phyloP scores from a whole-genome alignment of 2,113 vertebrate genomes.

The Vombatus ursinus region DNA sequence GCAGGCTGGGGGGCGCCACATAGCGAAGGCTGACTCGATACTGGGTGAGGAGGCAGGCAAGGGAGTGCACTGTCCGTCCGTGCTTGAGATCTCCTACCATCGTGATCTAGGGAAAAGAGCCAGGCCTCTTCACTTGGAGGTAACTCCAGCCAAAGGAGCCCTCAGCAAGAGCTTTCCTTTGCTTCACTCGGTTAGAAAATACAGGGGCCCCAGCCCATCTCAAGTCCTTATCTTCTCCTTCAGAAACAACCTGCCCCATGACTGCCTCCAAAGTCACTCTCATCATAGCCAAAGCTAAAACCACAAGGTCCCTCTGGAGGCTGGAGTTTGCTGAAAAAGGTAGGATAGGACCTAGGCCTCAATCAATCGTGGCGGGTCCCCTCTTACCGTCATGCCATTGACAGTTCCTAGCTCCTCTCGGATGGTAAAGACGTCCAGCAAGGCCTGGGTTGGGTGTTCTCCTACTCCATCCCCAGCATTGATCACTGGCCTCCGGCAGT shows the following conservation, averaged over 20 bases:
- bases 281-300: neutral
- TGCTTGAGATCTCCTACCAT: slow-evolving; percentile 99
- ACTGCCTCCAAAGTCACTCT: no score
- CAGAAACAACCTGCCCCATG: neutral
- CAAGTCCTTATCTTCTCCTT: fast-evolving
- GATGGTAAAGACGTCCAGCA: slow-evolving; percentile 98
- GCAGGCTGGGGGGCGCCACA: slow-evolving; percentile 91
- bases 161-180: neutral
- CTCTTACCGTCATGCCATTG: slow-evolving; percentile 96
- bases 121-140: neutral
- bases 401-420: slow-evolving; percentile 98
- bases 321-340: fast-evolving
- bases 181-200: neutral
- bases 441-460: slow-evolving; percentile 96
- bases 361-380: neutral
- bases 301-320: neutral
- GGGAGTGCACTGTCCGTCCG: slow-evolving; percentile 95
- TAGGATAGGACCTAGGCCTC: neutral
- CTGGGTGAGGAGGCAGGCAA: slow-evolving; percentile 95
- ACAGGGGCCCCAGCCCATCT: neutral
- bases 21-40: slow-evolving; percentile 96
- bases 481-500: slow-evolving; percentile 95
- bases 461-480: slow-evolving; percentile 97
- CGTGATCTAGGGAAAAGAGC: slow-evolving; percentile 87
- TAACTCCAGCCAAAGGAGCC: fast-evolving